phyloP scores from a whole-genome alignment of 1,140 invertebrate genomes.

The Sesamia nonagrioides region DNA sequence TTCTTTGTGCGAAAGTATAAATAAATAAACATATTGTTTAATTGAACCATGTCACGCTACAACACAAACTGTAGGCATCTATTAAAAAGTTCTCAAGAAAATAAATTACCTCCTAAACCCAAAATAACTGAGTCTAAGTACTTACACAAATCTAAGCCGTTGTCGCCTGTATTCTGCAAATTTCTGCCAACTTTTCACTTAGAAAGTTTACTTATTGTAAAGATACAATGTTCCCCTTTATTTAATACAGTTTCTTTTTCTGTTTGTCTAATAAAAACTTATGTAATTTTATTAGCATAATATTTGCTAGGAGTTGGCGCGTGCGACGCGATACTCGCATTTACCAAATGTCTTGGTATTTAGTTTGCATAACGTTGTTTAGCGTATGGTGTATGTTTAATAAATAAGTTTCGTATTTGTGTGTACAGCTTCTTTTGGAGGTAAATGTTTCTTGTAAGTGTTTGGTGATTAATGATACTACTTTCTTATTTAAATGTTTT shows the following conservation, averaged over 20 bases:
- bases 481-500: too few relatives aligned
- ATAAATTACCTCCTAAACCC: background rate
- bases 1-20: too few relatives aligned
- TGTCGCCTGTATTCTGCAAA: background rate
- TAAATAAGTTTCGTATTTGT: background rate
- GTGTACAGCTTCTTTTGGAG: background rate
- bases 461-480: too few relatives aligned
- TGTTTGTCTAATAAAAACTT: constrained; percentile 41
- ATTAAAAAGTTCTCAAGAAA: too few relatives aligned
- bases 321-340: constrained; percentile 5
- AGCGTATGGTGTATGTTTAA: background rate
- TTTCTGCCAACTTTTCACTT: constrained; percentile 13
- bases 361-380: constrained; percentile 7
- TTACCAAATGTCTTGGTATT: background rate
- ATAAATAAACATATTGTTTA: too few relatives aligned
- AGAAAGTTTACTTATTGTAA: constrained; percentile 14
- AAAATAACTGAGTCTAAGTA: background rate
- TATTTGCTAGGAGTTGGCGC: constrained; percentile 6
- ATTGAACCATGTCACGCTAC: too few relatives aligned
- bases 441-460: too few relatives aligned
- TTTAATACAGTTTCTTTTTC: constrained; percentile 35
- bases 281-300: constrained; percentile 41
- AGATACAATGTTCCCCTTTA: constrained; percentile 25
- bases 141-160: background rate
- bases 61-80: too few relatives aligned